phyloP scores from a whole-genome alignment of 1,140 invertebrate species.

The Procambarus clarkii region DNA sequence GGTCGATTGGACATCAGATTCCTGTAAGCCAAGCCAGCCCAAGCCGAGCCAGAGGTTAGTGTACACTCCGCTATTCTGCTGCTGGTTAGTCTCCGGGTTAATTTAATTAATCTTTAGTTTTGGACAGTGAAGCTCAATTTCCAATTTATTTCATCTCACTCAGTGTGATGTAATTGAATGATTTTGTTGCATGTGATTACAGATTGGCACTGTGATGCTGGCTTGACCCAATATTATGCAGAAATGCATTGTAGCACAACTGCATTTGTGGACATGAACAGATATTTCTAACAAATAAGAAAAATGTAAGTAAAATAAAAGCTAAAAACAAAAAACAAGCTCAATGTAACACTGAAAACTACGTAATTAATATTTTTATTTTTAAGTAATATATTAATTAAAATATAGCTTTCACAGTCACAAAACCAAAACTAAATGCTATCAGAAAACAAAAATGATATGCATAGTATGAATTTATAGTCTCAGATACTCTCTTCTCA shows the following conservation, averaged over 20 bases:
- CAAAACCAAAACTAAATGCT: constrained; percentile 33
- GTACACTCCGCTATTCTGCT: constrained; percentile 25
- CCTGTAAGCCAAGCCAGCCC: constrained; percentile 64
- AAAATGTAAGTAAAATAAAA: constrained; percentile 3
- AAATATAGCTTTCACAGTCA: constrained; percentile 43
- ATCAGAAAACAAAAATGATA: background rate
- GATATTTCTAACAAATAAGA: background rate
- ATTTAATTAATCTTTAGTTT: constrained; percentile 4
- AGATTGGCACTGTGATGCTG: constrained; percentile 40
- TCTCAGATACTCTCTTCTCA: background rate
- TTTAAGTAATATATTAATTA: constrained; percentile 10
- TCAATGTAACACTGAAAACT: constrained; percentile 13
- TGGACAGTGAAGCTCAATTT: constrained; percentile 50
- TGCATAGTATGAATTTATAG: background rate
- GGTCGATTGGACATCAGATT: constrained; percentile 57
- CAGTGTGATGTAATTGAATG: background rate
- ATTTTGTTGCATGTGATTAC: background rate
- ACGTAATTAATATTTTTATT: constrained; percentile 20
- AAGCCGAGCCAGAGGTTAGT: constrained; percentile 61
- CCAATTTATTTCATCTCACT: background rate
- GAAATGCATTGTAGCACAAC: background rate
- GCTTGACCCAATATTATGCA: constrained; percentile 41
- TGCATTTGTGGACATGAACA: background rate
- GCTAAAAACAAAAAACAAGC: background rate
- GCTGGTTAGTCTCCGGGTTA: constrained; percentile 40